Conservation (phyloP, 2,113 vertebrate species). For the Toxostoma redivivum region DNA sequence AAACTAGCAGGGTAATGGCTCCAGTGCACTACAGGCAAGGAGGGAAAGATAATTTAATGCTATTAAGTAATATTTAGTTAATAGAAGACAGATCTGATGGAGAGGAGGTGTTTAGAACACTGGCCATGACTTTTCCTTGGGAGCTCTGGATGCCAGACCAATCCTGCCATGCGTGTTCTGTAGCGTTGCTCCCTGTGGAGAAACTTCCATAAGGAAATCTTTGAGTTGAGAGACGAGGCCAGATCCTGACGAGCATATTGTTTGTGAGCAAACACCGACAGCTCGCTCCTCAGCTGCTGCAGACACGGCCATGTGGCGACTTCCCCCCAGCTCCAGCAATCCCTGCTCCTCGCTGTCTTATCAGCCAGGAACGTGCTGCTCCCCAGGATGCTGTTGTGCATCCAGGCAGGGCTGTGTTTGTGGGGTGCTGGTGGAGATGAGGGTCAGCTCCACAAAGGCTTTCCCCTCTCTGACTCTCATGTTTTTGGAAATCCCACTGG, state of each 20-base stretch:
- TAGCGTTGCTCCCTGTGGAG: background rate
- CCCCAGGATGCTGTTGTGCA: accelerated
- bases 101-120: background rate
- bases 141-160: background rate
- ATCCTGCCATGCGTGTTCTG: background rate
- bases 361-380: background rate
- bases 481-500: background rate
- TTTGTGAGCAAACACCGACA: constrained; percentile 51
- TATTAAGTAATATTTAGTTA: background rate
- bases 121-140: background rate
- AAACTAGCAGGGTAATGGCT: background rate
- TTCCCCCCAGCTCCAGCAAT: background rate
- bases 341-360: background rate
- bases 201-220: constrained; percentile 47
- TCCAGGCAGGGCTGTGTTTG: background rate
- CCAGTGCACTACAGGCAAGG: background rate
- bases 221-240: constrained; percentile 38
- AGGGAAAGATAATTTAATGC: background rate
- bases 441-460: background rate
- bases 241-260: constrained; percentile 51
- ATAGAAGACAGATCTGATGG: background rate
- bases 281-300: constrained; percentile 43
- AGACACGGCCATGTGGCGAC: constrained; percentile 19
- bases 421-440: background rate
- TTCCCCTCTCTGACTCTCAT: background rate